phyloP scores from a whole-genome alignment of 2,113 vertebrate species.

The Actinemys pallida region DNA sequence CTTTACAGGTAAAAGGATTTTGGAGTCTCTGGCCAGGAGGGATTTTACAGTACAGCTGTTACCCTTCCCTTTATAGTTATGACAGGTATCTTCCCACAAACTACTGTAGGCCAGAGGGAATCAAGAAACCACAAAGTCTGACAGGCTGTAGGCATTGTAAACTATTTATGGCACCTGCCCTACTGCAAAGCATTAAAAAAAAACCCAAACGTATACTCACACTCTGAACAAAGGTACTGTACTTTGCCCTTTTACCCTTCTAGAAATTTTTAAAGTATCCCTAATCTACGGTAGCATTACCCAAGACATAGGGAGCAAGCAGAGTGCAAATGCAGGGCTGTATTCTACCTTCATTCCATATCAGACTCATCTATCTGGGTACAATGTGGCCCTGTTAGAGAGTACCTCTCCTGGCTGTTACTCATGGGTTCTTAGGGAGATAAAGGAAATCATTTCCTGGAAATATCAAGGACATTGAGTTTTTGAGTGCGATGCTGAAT shows the following conservation, averaged over 20 bases:
- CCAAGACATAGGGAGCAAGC: not conserved
- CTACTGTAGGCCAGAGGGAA: constrained; percentile 4
- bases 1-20: no score
- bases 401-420: not conserved
- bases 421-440: not conserved
- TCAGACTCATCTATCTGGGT: not conserved
- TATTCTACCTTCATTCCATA: not conserved
- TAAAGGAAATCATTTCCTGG: not conserved
- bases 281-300: not conserved
- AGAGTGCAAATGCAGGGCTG: not conserved
- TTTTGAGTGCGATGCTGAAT: not conserved
- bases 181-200: not conserved
- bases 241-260: not conserved
- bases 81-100: constrained; percentile 16
- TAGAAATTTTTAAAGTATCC: not conserved
- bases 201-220: not conserved
- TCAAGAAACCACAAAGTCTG: constrained; percentile 42
- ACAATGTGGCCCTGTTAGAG: not conserved
- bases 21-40: no score
- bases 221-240: not conserved
- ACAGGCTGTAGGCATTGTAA: not conserved
- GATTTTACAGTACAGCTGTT: no score
- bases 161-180: not conserved
- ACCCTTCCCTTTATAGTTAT: no score
- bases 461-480: not conserved